Conservation (phyloP, 92 coral and sea anemone species). For the Palythoa caribaeorum region DNA sequence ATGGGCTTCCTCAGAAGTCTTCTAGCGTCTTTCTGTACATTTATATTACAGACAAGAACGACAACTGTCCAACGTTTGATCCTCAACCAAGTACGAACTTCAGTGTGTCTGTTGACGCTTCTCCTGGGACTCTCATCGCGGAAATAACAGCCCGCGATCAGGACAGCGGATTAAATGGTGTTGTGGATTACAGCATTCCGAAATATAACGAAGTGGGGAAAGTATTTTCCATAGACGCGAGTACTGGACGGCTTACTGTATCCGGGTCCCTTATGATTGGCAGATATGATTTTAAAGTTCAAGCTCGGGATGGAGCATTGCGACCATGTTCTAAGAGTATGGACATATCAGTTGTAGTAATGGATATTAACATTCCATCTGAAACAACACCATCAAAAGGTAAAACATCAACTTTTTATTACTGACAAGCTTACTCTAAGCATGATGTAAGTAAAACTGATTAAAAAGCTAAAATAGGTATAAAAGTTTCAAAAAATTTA, state of each 20-base stretch:
- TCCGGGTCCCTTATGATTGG: background rate
- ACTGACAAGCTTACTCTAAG: no score
- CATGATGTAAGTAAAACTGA: no score
- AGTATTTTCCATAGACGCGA: conserved; percentile 50
- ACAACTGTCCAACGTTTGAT: conserved; percentile 74
- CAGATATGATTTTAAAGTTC: no score
- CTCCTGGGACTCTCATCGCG: conserved; percentile 41
- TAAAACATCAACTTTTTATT: no score
- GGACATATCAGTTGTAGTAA: no score
- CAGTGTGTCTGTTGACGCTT: conserved; percentile 49
- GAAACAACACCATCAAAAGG: no score
- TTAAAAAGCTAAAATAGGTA: no score
- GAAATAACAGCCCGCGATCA: conserved; percentile 61
- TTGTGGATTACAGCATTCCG: conserved; percentile 51
- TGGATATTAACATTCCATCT: no score
- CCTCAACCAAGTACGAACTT: conserved; percentile 8
- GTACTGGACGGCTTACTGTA: conserved; percentile 50
- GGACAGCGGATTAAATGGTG: conserved; percentile 75
- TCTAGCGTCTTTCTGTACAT: conserved; percentile 40
- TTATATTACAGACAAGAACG: conserved; percentile 63
- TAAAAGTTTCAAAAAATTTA: no score
- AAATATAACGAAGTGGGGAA: background rate
- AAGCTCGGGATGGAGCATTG: no score
- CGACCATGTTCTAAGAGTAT: no score
- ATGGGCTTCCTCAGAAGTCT: conserved; percentile 65